phyloP scores from a whole-genome alignment of 2,888 invertebrate species.

The Ariolimax columbianus region DNA sequence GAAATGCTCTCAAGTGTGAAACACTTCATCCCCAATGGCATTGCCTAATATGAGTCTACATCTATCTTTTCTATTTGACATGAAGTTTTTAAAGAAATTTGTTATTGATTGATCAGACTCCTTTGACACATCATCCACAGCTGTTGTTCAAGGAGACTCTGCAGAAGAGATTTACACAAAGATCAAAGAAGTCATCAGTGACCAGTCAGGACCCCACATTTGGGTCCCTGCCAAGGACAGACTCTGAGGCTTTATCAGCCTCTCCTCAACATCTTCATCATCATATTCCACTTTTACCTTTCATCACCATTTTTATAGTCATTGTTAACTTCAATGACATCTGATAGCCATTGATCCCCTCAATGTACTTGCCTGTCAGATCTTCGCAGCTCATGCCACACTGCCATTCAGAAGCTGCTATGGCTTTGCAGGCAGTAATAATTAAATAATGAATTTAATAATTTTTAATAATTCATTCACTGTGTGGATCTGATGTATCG shows the following conservation, averaged over 20 bases:
- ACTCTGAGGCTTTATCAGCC: slow-evolving; percentile 63
- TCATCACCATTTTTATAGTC: not conserved
- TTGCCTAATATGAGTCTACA: no score
- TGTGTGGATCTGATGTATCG: no score
- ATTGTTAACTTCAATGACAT: not conserved
- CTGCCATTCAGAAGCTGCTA: not conserved
- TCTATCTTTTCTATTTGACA: no score
- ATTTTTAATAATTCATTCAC: no score
- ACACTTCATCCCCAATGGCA: no score
- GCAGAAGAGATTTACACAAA: slow-evolving; percentile 97
- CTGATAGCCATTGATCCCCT: not conserved
- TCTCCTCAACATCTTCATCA: slow-evolving; percentile 20
- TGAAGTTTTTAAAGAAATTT: no score
- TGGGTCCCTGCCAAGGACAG: slow-evolving; percentile 97
- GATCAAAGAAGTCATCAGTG: slow-evolving; percentile 95
- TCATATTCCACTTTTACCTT: not conserved
- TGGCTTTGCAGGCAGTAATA: not conserved
- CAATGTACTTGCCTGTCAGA: not conserved
- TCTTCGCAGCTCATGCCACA: not conserved
- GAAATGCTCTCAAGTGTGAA: no score
- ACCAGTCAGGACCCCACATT: slow-evolving; percentile 96
- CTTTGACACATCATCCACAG: slow-evolving; percentile 80
- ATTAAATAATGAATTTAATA: not conserved
- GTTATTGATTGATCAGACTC: not conserved
- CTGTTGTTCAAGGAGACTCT: slow-evolving; percentile 97